A percentile compares a stretch with the other conserved stretches of the same genome.
Conservation (phyloP, 1,140 invertebrate species). For the Calosoma granatense region DNA sequence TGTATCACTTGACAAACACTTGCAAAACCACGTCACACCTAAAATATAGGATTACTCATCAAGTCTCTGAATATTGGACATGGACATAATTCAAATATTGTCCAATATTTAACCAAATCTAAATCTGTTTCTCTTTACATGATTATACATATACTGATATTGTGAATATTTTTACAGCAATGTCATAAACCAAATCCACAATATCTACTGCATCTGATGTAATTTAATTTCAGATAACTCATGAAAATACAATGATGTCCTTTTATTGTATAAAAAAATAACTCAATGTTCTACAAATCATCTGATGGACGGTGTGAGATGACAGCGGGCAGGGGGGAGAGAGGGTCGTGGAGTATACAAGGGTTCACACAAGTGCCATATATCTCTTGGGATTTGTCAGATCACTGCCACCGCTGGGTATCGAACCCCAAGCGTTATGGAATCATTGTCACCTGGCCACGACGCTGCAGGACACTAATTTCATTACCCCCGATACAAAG, state of each 20-base stretch:
- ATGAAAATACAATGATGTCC: not conserved
- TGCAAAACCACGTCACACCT: no score
- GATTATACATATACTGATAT: no score
- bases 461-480: slow-evolving; percentile 22
- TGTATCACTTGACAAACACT: not conserved
- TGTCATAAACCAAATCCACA: no score
- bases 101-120: no score
- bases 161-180: no score
- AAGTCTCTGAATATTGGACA: no score
- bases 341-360: not conserved
- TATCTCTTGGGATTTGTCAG: not conserved
- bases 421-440: slow-evolving; percentile 12
- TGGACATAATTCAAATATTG: no score
- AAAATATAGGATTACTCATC: no score
- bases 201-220: no score
- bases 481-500: slow-evolving; percentile 22
- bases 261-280: not conserved
- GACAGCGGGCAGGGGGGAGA: not conserved
- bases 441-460: slow-evolving; percentile 9
- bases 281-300: not conserved
- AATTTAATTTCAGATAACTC: no score
- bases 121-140: no score
- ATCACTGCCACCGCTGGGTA: slow-evolving; percentile 7
- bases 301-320: no score
- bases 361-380: not conserved